Evolutionary conservation across 2,797 vertebrate species (phyloP).

Genomic region (Anableps anableps): DNA sequence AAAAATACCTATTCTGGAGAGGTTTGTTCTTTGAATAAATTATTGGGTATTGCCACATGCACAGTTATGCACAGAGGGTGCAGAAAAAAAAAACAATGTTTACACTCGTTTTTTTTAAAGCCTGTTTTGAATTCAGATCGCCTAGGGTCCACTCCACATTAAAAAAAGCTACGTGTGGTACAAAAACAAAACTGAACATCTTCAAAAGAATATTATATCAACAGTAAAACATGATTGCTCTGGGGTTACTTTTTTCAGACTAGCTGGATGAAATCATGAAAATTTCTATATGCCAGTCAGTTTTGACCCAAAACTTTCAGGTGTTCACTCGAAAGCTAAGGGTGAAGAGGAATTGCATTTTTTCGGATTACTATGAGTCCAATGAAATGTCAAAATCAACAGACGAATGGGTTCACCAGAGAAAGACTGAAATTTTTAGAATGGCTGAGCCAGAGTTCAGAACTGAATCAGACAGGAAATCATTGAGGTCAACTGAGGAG

Average conservation of each 20-base stretch:
- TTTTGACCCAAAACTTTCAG: neutral
- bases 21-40: too few relatives aligned
- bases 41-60: too few relatives aligned
- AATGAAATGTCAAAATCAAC: neutral
- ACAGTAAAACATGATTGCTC: neutral
- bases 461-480: neutral
- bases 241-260: neutral
- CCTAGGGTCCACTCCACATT: neutral
- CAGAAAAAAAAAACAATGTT: too few relatives aligned
- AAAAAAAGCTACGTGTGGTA: neutral
- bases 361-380: neutral
- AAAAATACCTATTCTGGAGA: too few relatives aligned
- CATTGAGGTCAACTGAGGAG: neutral
- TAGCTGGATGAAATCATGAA: neutral
- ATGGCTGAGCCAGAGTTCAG: neutral
- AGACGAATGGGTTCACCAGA: neutral
- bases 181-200: neutral
- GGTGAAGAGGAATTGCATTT: neutral
- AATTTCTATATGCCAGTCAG: neutral
- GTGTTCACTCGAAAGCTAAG: neutral
- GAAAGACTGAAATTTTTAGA: neutral
- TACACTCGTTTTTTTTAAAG: too few relatives aligned
- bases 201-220: neutral
- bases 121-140: too few relatives aligned
- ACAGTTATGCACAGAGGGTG: too few relatives aligned